Percentiles rank a stretch among this genome's conserved stretches.
phyloP scores from a whole-genome alignment of 1,140 invertebrate species.

The Armadillidium nasatum region DNA sequence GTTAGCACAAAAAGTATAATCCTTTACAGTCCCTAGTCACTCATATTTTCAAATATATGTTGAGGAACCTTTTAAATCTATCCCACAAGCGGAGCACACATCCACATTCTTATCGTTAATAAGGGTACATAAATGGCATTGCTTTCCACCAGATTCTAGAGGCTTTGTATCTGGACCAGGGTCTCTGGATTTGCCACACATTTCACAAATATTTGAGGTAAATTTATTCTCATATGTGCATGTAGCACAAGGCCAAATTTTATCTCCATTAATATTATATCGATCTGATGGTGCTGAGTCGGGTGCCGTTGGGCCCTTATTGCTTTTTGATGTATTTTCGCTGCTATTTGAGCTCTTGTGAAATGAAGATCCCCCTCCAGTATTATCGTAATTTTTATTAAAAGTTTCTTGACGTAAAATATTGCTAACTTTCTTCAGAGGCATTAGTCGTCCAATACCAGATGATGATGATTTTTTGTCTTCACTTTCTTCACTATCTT shows the following conservation, averaged over 20 bases:
- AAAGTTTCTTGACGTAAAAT: slow-evolving; percentile 27
- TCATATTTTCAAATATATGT: background rate
- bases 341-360: slow-evolving; percentile 16
- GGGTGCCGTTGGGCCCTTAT: slow-evolving; percentile 9
- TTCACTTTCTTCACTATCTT: slow-evolving; percentile 42
- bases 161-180: slow-evolving; percentile 60
- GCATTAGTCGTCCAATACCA: slow-evolving; percentile 27
- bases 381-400: slow-evolving; percentile 31
- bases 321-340: slow-evolving; percentile 16
- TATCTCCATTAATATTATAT: background rate
- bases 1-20: too few relatives aligned
- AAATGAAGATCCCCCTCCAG: slow-evolving; percentile 28
- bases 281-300: background rate
- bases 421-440: slow-evolving; percentile 22
- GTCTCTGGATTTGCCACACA: slow-evolving; percentile 65
- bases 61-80: background rate
- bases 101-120: slow-evolving; percentile 66
- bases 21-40: too few relatives aligned
- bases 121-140: slow-evolving; percentile 71
- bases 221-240: slow-evolving; percentile 66
- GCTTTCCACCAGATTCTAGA: slow-evolving; percentile 65
- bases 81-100: slow-evolving; percentile 61
- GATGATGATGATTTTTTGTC: slow-evolving; percentile 23
- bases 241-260: slow-evolving; percentile 61
- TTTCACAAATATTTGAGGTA: slow-evolving; percentile 63